phyloP scores from a whole-genome alignment of 1,140 invertebrate genomes.

The Ceratina calcarata region DNA sequence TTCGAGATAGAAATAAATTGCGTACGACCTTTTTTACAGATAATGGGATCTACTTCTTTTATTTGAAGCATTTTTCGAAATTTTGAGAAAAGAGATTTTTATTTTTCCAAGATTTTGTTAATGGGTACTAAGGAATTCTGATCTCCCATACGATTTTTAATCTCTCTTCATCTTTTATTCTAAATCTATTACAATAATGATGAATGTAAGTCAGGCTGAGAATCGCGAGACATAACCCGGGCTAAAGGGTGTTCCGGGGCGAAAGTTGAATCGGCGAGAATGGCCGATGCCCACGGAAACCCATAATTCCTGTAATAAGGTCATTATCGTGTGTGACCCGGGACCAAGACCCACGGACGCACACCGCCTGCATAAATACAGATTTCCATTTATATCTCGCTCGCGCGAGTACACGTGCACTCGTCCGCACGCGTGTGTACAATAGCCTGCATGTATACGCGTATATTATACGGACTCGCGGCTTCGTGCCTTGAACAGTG shows the following conservation, averaged over 20 bases:
- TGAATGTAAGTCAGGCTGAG: too few relatives aligned
- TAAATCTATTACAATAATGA: too few relatives aligned
- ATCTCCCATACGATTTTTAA: too few relatives aligned
- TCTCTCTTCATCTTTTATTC: too few relatives aligned
- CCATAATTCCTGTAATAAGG: conserved; percentile 65
- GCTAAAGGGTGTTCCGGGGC: not conserved
- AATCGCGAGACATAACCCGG: not conserved
- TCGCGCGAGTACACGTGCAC: not conserved
- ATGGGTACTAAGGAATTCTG: too few relatives aligned
- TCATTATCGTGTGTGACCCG: conserved; percentile 64
- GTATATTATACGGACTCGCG: conserved; percentile 26
- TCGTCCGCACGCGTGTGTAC: not conserved
- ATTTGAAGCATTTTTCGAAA: too few relatives aligned
- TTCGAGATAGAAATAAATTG: too few relatives aligned
- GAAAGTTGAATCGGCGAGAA: conserved; percentile 32
- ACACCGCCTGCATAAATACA: conserved; percentile 46
- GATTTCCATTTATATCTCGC: conserved; percentile 48
- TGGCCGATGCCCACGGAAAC: conserved; percentile 33
- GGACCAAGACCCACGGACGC: conserved; percentile 10
- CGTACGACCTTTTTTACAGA: too few relatives aligned
- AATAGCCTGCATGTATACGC: not conserved
- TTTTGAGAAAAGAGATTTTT: too few relatives aligned
- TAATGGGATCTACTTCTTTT: too few relatives aligned
- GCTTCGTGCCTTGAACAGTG: conserved; percentile 29
- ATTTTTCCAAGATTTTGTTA: too few relatives aligned